Evolutionary conservation across 2,797 vertebrate species (phyloP).

Genomic region (Alcedo atthis): DNA sequence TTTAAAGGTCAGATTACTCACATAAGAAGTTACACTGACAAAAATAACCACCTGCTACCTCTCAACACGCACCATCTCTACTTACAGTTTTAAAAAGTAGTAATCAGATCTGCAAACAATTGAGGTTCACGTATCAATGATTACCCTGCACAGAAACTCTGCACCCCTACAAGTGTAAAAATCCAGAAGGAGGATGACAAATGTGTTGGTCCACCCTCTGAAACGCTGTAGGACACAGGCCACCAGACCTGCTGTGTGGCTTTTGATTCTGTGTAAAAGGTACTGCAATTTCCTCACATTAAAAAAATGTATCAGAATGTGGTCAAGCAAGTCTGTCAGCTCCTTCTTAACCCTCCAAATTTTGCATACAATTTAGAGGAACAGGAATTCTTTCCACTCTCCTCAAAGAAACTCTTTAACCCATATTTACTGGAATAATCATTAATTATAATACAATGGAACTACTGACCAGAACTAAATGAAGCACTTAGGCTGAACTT

Average conservation of each 20-base stretch:
- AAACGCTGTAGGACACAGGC: neutral
- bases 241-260: neutral
- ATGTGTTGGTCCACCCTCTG: neutral
- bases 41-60: neutral
- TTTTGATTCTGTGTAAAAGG: neutral
- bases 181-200: neutral
- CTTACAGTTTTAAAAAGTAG: neutral
- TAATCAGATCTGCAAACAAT: neutral
- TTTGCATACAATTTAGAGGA: neutral
- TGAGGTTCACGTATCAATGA: rapidly evolving
- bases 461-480: neutral
- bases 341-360: neutral
- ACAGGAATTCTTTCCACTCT: neutral
- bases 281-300: neutral
- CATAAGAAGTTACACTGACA: neutral
- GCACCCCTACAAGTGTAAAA: neutral
- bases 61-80: neutral
- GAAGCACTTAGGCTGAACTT: neutral
- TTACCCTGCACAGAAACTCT: neutral
- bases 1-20: neutral
- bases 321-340: neutral
- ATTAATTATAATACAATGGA: neutral
- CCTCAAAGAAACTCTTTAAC: neutral
- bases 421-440: neutral
- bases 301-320: neutral